phyloP scores from a whole-genome alignment of 2,888 invertebrate genomes.

The Agrotis puta region DNA sequence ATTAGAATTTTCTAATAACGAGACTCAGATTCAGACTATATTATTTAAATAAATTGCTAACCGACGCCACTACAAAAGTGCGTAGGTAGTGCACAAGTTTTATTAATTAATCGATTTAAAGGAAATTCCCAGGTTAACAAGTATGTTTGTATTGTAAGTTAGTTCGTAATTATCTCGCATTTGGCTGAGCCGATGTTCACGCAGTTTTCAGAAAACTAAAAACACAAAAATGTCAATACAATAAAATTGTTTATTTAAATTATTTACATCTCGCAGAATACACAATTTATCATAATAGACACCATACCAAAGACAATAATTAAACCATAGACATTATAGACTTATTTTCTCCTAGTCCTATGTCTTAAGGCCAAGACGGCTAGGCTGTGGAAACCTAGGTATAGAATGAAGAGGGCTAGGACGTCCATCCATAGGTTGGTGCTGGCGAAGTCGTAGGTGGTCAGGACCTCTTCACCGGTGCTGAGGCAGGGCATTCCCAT shows the following conservation, averaged over 20 bases:
- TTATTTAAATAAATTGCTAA: too few species aligned
- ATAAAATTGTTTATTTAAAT: conserved; percentile 61
- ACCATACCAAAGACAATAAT: conserved; percentile 58
- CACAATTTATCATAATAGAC: conserved; percentile 64
- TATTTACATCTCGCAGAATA: conserved; percentile 68
- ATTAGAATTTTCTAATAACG: too few species aligned
- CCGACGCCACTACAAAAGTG: too few species aligned
- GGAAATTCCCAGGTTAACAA: too few species aligned
- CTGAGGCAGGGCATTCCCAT: conserved; percentile 93
- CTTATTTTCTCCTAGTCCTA: conserved; percentile 91
- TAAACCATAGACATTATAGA: conserved; percentile 6
- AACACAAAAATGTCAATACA: conserved; percentile 25
- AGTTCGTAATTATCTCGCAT: too few species aligned
- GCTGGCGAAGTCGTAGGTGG: conserved; percentile 93
- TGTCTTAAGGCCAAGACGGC: conserved; percentile 93
- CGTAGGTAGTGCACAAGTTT: too few species aligned
- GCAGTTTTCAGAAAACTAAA: not conserved
- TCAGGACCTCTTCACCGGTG: conserved; percentile 93
- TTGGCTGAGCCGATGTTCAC: not conserved
- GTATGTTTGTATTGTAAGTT: too few species aligned
- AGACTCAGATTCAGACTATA: too few species aligned
- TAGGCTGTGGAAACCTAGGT: conserved; percentile 93
- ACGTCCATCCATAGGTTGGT: conserved; percentile 92
- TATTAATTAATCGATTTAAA: too few species aligned
- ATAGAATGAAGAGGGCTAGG: conserved; percentile 92